phyloP scores from a whole-genome alignment of 2,888 invertebrate species.

The Colletes collaris region DNA sequence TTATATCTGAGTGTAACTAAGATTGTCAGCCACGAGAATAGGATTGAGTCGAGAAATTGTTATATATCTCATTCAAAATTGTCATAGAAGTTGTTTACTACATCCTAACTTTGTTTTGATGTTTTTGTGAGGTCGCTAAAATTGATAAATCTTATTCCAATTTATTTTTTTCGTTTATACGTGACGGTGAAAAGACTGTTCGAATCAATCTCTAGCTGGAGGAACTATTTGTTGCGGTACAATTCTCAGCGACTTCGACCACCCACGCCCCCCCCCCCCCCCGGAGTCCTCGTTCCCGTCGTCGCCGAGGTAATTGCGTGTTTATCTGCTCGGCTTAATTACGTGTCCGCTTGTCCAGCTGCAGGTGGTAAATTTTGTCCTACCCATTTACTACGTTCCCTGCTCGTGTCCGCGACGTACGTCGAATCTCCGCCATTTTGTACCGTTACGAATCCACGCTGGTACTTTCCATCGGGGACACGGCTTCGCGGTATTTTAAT shows the following conservation, averaged over 20 bases:
- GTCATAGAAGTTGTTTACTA: too few species aligned
- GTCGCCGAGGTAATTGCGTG: slow-evolving; percentile 78
- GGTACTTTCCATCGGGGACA: slow-evolving; percentile 9
- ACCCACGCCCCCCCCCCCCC: slow-evolving; percentile 9
- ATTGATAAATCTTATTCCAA: too few species aligned
- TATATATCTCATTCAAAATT: too few species aligned
- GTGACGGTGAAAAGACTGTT: too few species aligned
- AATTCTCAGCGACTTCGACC: slow-evolving; percentile 50
- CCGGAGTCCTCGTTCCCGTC: slow-evolving; percentile 62
- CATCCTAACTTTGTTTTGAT: too few species aligned
- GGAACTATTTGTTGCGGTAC: slow-evolving; percentile 28
- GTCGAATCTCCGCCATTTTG: slow-evolving; percentile 48
- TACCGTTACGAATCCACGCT: slow-evolving; percentile 10
- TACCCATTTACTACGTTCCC: slow-evolving; percentile 38
- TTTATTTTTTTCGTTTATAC: too few species aligned
- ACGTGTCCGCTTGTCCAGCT: slow-evolving; percentile 79
- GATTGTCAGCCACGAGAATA: too few species aligned
- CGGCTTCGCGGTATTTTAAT: background rate
- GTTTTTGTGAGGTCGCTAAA: too few species aligned
- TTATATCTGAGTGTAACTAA: too few species aligned
- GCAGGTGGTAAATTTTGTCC: slow-evolving; percentile 75
- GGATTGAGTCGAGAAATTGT: too few species aligned
- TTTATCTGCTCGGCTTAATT: slow-evolving; percentile 80
- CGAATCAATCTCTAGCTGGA: slow-evolving; percentile 10
- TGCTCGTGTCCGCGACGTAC: slow-evolving; percentile 38